These are phyloP conservation scores for Callyntrura guangdongensis DNA, from an alignment of 2,888 invertebrate genomes.

Conservation along the genomic window DNA sequence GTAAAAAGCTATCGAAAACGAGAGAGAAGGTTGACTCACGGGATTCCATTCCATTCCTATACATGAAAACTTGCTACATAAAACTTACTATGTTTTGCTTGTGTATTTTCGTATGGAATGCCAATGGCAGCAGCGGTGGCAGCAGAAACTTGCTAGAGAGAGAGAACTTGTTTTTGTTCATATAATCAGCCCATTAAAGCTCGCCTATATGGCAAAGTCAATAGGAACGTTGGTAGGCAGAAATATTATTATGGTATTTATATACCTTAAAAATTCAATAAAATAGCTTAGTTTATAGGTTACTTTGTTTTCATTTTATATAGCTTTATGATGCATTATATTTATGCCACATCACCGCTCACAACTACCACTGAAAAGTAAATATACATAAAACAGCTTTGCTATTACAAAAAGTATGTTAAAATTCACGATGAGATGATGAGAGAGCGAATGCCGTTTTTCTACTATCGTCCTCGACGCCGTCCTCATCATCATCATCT, in stretches of 20 bases:
- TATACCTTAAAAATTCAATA: no score
- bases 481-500: constrained; percentile 51
- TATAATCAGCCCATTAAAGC: no score
- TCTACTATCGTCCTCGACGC: constrained; percentile 63
- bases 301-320: not conserved
- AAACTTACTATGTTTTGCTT: no score
- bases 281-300: constrained; percentile 35
- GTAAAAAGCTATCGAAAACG: not conserved
- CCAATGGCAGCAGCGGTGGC: no score
- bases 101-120: no score
- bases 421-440: not conserved
- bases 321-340: not conserved
- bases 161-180: no score
- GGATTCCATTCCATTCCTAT: constrained; percentile 60
- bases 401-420: not conserved
- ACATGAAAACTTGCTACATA: no score
- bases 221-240: no score
- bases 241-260: no score
- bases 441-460: constrained; percentile 9
- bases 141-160: no score
- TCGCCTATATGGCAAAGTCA: no score
- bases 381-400: no score
- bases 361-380: constrained; percentile 3
- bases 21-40: constrained; percentile 70
- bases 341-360: not conserved